Evolutionary conservation across 2,888 invertebrate species (phyloP).

Genomic region (Cephus spinipes): DNA sequence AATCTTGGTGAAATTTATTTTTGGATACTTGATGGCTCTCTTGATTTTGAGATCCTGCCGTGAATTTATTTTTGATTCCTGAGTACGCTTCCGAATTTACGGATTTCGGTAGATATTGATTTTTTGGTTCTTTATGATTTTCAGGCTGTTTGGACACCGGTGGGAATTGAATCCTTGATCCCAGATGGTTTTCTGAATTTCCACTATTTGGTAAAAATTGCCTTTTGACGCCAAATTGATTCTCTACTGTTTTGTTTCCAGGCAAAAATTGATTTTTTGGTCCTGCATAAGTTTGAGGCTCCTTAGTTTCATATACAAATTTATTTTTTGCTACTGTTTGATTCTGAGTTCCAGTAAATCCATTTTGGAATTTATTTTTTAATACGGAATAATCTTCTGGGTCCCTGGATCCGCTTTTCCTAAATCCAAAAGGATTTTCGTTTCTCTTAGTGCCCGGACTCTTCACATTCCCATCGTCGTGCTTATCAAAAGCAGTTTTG

Average conservation of each 20-base stretch:
- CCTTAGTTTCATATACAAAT: not conserved
- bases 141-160: not conserved
- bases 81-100: not conserved
- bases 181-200: not conserved
- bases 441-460: conserved; percentile 13
- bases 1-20: not conserved
- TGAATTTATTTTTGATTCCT: not conserved
- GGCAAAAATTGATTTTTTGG: conserved; percentile 6
- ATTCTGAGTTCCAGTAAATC: conserved; percentile 1
- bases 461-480: conserved; percentile 10
- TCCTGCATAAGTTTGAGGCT: not conserved
- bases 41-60: not conserved
- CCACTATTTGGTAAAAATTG: not conserved
- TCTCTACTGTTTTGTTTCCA: conserved; percentile 12
- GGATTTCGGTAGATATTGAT: not conserved
- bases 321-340: conserved; percentile 7
- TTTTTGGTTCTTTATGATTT: not conserved
- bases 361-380: conserved; percentile 11
- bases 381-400: conserved; percentile 14
- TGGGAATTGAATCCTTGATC: not conserved
- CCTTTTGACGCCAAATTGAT: not conserved
- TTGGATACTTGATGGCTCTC: not conserved
- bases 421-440: conserved; percentile 12
- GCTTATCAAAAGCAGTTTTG: conserved; percentile 82
- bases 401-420: conserved; percentile 12